Percentiles rank a stretch among this genome's conserved stretches.
phyloP scores from a whole-genome alignment of 2,113 vertebrate species.

The Cisticola juncidis region DNA sequence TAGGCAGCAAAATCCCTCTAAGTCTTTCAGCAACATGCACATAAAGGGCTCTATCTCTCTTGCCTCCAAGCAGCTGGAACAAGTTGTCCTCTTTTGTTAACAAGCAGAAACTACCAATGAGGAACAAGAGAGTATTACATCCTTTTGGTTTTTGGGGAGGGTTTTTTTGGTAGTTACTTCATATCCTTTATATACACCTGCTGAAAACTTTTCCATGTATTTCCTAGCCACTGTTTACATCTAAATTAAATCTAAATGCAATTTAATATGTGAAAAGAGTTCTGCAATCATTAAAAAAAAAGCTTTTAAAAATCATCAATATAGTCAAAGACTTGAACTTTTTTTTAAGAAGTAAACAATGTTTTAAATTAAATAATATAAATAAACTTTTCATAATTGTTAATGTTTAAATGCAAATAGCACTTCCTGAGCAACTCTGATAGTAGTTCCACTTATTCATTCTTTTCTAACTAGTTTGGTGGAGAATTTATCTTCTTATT shows the following conservation, averaged over 20 bases:
- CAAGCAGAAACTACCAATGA: background rate
- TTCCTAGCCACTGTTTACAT: background rate
- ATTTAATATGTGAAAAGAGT: background rate
- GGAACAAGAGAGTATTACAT: background rate
- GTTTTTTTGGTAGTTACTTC: background rate
- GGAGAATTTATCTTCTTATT: background rate
- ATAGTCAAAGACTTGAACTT: too few species aligned
- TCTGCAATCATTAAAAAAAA: background rate
- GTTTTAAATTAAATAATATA: background rate
- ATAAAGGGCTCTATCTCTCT: background rate
- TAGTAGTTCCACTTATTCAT: background rate
- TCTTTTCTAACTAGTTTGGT: background rate
- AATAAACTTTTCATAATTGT: background rate
- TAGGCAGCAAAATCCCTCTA: background rate
- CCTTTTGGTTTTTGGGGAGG: accelerated
- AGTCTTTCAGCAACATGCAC: background rate
- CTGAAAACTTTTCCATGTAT: background rate
- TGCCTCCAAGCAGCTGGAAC: background rate
- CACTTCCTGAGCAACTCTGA: background rate
- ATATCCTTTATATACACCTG: background rate
- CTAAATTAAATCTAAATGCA: background rate
- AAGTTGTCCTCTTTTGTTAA: background rate
- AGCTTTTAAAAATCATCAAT: background rate
- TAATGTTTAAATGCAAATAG: background rate
- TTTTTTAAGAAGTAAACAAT: background rate